Evolutionary conservation across 2,888 invertebrate genomes (phyloP).

Genomic region (Meiosimyza decipiens): DNA sequence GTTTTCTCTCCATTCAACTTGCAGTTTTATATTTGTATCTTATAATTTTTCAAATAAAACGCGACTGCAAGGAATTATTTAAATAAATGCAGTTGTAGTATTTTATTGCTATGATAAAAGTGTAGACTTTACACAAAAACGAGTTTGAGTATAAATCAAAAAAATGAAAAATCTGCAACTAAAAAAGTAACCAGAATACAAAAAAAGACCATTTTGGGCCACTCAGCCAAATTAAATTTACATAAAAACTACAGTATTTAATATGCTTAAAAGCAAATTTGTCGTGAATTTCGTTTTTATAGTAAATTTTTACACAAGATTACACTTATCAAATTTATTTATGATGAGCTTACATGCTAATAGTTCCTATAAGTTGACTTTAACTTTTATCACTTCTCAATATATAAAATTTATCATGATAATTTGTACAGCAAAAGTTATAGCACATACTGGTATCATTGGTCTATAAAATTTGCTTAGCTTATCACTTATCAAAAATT

Average conservation of each 20-base stretch:
- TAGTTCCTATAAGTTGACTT: no score
- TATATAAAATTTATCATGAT: no score
- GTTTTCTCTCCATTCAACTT: background rate
- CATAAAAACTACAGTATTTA: slow-evolving; percentile 18
- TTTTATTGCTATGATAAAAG: slow-evolving; percentile 11
- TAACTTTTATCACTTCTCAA: no score
- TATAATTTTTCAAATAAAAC: background rate
- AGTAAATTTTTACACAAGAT: no score
- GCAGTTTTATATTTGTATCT: background rate
- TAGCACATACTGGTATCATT: no score
- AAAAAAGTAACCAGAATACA: background rate
- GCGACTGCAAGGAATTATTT: slow-evolving; percentile 14
- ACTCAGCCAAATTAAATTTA: slow-evolving; percentile 30
- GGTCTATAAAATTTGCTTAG: no score
- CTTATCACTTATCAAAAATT: no score
- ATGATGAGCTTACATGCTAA: no score
- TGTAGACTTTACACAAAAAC: no score
- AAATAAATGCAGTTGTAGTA: slow-evolving; percentile 20
- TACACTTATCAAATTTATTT: no score
- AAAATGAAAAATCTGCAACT: background rate
- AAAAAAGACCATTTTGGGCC: background rate
- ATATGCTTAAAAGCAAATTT: slow-evolving; percentile 28
- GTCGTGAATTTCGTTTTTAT: no score
- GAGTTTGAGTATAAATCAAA: background rate
- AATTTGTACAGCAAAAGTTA: no score